A percentile compares a stretch with the other conserved stretches of the same genome.
These are phyloP conservation scores for Microcebus ravelobensis DNA, from an alignment of 2,113 vertebrate species.

Conservation along the genomic window DNA sequence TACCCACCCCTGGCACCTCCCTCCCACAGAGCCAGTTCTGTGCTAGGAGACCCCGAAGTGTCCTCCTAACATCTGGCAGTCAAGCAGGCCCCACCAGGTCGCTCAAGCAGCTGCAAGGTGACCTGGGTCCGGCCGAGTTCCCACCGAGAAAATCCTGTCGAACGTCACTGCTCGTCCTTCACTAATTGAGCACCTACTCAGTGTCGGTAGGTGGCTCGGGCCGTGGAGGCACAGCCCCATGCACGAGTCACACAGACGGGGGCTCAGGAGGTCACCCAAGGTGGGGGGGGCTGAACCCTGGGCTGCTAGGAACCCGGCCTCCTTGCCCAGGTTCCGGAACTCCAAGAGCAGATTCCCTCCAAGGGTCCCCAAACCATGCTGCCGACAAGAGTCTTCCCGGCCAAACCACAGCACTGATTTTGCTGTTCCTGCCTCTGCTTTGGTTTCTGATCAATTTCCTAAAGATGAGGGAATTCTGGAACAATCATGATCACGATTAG, in stretches of 20 bases:
- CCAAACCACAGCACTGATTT: neutral
- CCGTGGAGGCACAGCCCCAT: neutral
- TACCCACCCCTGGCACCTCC: accelerated
- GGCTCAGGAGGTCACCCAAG: neutral
- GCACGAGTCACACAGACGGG: neutral
- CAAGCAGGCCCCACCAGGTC: neutral
- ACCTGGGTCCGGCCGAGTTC: neutral
- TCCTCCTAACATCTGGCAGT: accelerated
- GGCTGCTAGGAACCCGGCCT: neutral
- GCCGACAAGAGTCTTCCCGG: neutral
- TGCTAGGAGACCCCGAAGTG: neutral
- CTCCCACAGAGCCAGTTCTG: neutral
- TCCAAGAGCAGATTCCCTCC: neutral
- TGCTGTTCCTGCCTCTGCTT: constrained; percentile 44
- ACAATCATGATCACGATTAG: constrained; percentile 65
- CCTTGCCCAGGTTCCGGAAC: too few relatives aligned
- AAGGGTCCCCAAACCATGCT: neutral
- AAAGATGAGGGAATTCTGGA: neutral
- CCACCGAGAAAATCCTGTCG: neutral
- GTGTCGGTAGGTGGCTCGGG: neutral
- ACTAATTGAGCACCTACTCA: neutral
- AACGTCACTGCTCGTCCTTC: neutral
- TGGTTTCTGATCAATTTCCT: constrained; percentile 47
- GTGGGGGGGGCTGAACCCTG: neutral
- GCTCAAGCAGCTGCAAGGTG: neutral